A percentile compares a stretch with the other conserved stretches of the same genome.
These are phyloP conservation scores for Lepidiolamprologus cunningtoni DNA, from an alignment of 2,113 vertebrate species.

Conservation along the genomic window DNA sequence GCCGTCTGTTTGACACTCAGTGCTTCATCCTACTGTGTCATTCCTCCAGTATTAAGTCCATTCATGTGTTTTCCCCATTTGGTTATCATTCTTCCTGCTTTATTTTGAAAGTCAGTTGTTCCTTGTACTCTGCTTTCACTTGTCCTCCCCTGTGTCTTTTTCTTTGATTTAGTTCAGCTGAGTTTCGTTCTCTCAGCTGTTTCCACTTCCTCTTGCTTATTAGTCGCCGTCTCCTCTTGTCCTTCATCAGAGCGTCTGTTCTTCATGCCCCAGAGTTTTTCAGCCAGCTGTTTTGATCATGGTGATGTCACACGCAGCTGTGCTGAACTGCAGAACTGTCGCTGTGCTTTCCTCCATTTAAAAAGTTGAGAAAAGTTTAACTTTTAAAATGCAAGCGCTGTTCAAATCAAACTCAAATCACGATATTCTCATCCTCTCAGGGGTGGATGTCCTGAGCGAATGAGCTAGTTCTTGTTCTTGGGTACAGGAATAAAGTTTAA, in stretches of 20 bases:
- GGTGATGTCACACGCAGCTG: background rate
- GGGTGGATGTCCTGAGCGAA: background rate
- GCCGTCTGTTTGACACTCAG: background rate
- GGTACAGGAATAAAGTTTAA: background rate
- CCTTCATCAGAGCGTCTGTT: background rate
- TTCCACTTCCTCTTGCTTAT: background rate
- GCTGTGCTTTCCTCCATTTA: background rate
- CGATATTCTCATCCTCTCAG: background rate
- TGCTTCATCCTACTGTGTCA: background rate
- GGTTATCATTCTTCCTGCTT: background rate
- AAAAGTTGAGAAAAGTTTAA: background rate
- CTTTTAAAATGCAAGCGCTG: background rate
- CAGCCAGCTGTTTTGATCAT: background rate
- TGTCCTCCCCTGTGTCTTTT: background rate
- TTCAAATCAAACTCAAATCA: background rate
- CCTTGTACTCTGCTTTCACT: background rate
- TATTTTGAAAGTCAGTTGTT: background rate
- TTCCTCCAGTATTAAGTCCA: background rate
- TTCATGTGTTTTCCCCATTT: background rate
- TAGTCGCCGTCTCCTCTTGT: background rate
- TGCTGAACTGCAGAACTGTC: background rate
- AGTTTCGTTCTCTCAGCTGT: background rate
- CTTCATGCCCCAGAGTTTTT: background rate
- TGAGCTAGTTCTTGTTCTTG: background rate
- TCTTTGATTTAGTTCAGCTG: background rate